Conservation (phyloP, 2,797 vertebrate genomes). For the Melanotaenia boesemani region DNA sequence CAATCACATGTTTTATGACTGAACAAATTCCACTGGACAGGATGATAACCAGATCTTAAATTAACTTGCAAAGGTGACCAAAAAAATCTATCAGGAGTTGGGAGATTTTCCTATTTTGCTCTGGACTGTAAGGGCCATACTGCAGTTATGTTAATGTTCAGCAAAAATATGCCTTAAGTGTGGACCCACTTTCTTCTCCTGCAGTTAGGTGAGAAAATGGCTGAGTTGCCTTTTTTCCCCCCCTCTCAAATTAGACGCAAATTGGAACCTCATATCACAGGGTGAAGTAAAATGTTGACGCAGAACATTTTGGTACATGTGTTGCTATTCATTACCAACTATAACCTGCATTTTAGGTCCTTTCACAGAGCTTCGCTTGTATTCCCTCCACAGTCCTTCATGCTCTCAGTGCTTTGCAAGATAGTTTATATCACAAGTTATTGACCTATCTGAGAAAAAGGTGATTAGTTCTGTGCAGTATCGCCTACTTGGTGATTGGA, state of each 20-base stretch:
- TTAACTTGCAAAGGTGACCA: constrained; percentile 85
- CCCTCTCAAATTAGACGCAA: constrained; percentile 73
- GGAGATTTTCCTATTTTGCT: constrained; percentile 58
- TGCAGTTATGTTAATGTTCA: constrained; percentile 72
- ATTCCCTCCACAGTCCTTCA: constrained; percentile 35
- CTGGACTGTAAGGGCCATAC: constrained; percentile 62
- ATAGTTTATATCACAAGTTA: constrained; percentile 34
- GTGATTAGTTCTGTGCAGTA: constrained; percentile 1
- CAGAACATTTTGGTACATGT: constrained; percentile 64
- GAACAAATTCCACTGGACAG: constrained; percentile 93
- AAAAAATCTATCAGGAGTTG: constrained; percentile 80
- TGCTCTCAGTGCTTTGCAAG: constrained; percentile 28
- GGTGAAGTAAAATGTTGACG: constrained; percentile 72
- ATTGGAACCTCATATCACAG: constrained; percentile 66
- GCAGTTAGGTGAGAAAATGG: constrained; percentile 74
- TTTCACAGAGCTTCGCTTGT: constrained; percentile 53
- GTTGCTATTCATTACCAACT: constrained; percentile 60
- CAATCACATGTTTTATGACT: constrained; percentile 96
- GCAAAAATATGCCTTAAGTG: constrained; percentile 72
- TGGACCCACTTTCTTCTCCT: constrained; percentile 73
- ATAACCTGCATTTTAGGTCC: constrained; percentile 61
- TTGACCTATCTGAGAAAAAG: constrained; percentile 24
- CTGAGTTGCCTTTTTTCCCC: constrained; percentile 67
- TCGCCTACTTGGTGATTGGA: too few relatives aligned
- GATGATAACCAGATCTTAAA: constrained; percentile 86